phyloP scores from a whole-genome alignment of 2,113 vertebrate genomes.

The Junco hyemalis region DNA sequence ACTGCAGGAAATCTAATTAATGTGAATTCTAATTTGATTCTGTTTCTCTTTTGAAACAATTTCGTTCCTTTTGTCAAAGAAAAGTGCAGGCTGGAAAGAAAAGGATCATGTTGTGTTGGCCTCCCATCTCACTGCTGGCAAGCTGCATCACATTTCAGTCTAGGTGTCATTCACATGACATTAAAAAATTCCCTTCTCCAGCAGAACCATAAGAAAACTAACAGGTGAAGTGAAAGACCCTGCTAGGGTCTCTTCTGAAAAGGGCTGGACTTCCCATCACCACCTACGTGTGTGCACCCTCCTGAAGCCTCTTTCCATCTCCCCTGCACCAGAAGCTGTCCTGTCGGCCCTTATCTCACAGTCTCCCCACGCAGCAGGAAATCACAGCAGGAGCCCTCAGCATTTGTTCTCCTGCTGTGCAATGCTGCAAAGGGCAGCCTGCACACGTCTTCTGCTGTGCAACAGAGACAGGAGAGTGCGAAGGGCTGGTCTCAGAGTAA shows the following conservation, averaged over 20 bases:
- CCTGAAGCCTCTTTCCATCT: neutral
- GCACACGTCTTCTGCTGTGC: neutral
- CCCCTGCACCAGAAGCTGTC: neutral
- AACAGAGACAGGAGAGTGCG: neutral
- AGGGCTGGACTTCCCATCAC: neutral
- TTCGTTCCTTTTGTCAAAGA: conserved; percentile 30
- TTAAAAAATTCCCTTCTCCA: neutral
- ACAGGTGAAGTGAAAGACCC: neutral
- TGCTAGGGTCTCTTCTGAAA: neutral
- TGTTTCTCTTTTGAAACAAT: conserved; percentile 21
- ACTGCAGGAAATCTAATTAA: conserved; percentile 57
- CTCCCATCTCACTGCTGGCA: neutral
- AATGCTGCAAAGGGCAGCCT: neutral
- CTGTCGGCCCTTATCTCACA: neutral
- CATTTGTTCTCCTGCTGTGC: neutral
- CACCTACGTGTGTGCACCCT: fast-evolving
- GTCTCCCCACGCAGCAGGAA: neutral
- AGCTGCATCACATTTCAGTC: neutral
- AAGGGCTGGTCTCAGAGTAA: neutral
- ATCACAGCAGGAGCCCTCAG: neutral
- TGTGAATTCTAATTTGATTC: conserved; percentile 54
- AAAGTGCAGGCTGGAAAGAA: neutral
- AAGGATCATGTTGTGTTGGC: neutral
- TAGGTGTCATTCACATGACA: neutral
- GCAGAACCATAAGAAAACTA: neutral